These are phyloP conservation scores for Empidonax alnorum DNA, from an alignment of 2,113 vertebrate genomes.

Conservation along the genomic window DNA sequence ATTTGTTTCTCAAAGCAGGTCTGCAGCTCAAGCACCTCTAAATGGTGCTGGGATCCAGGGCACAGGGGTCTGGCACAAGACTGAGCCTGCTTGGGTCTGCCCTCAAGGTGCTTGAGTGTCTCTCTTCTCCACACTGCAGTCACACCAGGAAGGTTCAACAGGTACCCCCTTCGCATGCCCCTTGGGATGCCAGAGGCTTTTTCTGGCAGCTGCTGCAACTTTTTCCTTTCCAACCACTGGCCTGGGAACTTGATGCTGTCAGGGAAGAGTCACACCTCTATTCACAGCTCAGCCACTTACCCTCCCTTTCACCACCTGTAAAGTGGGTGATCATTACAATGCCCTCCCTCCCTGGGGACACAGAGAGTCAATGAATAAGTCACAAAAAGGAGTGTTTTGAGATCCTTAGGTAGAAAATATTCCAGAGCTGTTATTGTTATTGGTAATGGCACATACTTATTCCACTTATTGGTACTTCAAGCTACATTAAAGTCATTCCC, in stretches of 20 bases:
- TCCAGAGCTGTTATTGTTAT: slow-evolving; percentile 37
- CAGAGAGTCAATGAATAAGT: slow-evolving; percentile 9
- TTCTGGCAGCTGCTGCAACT: not conserved
- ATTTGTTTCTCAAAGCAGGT: not conserved
- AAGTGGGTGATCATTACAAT: slow-evolving; percentile 7
- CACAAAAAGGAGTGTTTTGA: slow-evolving; percentile 37
- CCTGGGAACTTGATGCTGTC: not conserved
- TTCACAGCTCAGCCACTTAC: slow-evolving; percentile 7
- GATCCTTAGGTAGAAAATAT: slow-evolving; percentile 8
- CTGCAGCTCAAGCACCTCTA: not conserved
- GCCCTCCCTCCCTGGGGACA: not conserved
- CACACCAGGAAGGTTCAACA: not conserved
- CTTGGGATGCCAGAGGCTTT: not conserved
- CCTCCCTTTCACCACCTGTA: not conserved
- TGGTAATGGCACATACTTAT: slow-evolving; percentile 41
- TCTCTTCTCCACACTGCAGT: not conserved
- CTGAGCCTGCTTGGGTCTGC: not conserved
- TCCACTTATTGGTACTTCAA: slow-evolving; percentile 28
- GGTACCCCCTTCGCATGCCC: accelerated
- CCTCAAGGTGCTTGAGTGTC: not conserved
- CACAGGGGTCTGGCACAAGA: not conserved
- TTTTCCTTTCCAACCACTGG: not conserved
- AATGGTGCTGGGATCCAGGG: not conserved
- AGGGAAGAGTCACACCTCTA: not conserved
- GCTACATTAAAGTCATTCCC: slow-evolving; percentile 28